Base-by-base conservation (phyloP, 2,797 vertebrate species). In the Sebastiscus tertius region DNA sequence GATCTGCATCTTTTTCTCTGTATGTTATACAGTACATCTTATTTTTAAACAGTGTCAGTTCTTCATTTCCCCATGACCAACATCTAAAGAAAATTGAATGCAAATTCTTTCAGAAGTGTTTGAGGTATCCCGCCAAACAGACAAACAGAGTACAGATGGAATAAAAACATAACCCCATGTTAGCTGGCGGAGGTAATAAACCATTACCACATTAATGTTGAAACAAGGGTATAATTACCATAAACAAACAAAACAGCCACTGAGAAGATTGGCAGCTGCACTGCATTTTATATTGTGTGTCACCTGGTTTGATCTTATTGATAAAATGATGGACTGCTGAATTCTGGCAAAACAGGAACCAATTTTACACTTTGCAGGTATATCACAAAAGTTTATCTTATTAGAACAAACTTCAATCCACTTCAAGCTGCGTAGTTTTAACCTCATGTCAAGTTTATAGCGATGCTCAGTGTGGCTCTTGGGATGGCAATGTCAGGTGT, bases 191-290 rank as follows among this genome's bases (percentile, higher is more conserved):
- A 78, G 61, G 71, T 80, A 82, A 83, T 87, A 85, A 87, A 83
- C 73, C 81, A 87, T 83, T 76, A 69, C 67, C 49, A 33, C 72
- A 72, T 84, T 88, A 77, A 84, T 79, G 86, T 59, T 79, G 20
- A 77, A 81, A 80, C 72, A 71, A 64, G 66, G 59, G 39, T 87
- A 72, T 85, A 83, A 86, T 90, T 84, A 86, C 52, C 31, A 83
- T 72, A 77, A 89, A 89, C 79, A 81, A 87, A 89, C 79, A 36
- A 62, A 79, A 62, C 68, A 52, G 72, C 72, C 62, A 55, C 68
- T 52, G 75, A 81, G 68, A 80, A 63, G 84, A 84, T 59, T 79
- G 66, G 59, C 86, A 77, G 77, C 49, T 58, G 39, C 67, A 78
- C 49, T 58, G 34, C 60, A 78, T 86, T 79, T 68, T 34, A 55